Evolutionary conservation across 2,797 vertebrate species (phyloP), one percentile per base, ranked within the genome.

Genomic region (Gymnodraco acuticeps): DNA sequence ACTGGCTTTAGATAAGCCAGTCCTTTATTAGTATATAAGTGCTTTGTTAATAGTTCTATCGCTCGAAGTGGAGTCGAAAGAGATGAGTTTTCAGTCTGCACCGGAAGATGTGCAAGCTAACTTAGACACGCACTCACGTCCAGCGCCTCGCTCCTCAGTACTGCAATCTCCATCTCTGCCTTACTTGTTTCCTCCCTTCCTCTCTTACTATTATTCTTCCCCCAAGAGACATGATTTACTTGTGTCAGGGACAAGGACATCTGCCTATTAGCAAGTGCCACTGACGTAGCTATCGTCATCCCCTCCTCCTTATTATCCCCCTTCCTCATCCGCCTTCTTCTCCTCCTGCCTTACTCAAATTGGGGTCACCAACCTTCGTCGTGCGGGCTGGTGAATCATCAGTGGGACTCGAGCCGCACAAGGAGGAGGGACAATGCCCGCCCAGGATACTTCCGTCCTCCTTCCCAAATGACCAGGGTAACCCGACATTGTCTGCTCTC

Each of bases 161-260:
- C 81, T 17, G 65, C 82, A 88, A 86, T 90, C 86, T 87, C 70
- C 73, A 86, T 89, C 75, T 90, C 78, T 80, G 72, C 70, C 79
- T 89, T 10, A 66, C 80, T 91, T 76, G 43, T 84, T 85, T 83
- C 73, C 77, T 82, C 80, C 73, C 81, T 80, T 87, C 82, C 77
- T 59, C 75, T 82, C 51, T 66, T 73, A 81, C 72, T 89, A 77
- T 88, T 72, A 82, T 87, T 90, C 79, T 77, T 76, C 68, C 82
- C 86, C 83, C 84, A 63, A 62, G 86, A 88, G 82, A 87, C 89
- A 89, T 95, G 94, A 95, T 94, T 95, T 95, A 95, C 92, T 94
- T 85, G 88, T 93, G 92, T 94, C 93, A 93, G 81, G 87, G 92
- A 95, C 94, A 95, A 96, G 95, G 94, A 95, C 95, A 91, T 94